Percentiles rank a stretch among this genome's conserved stretches.
Conservation (phyloP, 2,888 invertebrate species). For the Pimpla rufipes region DNA sequence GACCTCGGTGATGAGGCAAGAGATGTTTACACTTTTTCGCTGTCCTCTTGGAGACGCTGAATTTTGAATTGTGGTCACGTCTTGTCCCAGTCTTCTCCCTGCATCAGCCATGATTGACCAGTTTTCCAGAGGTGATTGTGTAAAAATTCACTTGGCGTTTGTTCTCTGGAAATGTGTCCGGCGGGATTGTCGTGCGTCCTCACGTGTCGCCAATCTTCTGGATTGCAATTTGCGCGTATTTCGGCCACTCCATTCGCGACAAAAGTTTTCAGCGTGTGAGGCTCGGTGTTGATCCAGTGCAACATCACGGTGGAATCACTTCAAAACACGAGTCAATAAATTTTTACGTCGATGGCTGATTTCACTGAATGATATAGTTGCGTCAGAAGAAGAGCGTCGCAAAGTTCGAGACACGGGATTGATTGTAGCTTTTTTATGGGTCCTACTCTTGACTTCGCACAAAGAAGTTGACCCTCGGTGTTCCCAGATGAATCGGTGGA, state of each 20-base stretch:
- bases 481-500: conserved; percentile 14
- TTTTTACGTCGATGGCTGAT: neutral
- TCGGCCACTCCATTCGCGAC: conserved; percentile 63
- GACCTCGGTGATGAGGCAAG: neutral
- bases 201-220: conserved; percentile 65
- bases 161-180: conserved; percentile 68
- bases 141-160: conserved; percentile 55
- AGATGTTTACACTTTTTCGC: neutral
- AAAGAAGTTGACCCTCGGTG: conserved; percentile 38
- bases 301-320: conserved; percentile 69
- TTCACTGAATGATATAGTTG: conserved; percentile 21
- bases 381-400: conserved; percentile 26
- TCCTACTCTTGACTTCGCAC: conserved; percentile 67
- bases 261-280: conserved; percentile 68
- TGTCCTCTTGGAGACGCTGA: conserved; percentile 26
- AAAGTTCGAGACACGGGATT: conserved; percentile 58
- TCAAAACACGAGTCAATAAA: conserved; percentile 60
- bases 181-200: conserved; percentile 69
- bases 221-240: conserved; percentile 45
- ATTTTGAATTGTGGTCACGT: conserved; percentile 30
- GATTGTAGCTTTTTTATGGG: conserved; percentile 49
- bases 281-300: conserved; percentile 69
- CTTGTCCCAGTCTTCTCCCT: conserved; percentile 8
- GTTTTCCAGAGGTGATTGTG: conserved; percentile 13
- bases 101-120: conserved; percentile 30